Percentiles rank a stretch among this genome's conserved stretches.
These are phyloP conservation scores for Cryptocephalus primarius DNA, from an alignment of 2,888 invertebrate species.

Conservation along the genomic window DNA sequence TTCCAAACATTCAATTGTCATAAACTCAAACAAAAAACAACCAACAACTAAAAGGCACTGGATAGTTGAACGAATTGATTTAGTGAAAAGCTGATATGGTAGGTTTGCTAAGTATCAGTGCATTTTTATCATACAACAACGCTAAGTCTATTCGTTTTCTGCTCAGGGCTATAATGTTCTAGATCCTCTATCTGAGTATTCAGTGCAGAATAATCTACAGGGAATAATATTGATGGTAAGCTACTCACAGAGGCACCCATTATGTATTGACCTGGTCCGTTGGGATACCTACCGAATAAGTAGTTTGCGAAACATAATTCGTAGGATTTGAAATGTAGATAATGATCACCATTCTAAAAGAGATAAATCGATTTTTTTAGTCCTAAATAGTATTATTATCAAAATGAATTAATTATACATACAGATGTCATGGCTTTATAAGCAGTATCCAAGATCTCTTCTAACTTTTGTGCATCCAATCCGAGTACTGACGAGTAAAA, in stretches of 20 bases:
- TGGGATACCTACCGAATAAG: constrained; percentile 61
- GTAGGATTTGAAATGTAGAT: constrained; percentile 55
- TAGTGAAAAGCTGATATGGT: not conserved
- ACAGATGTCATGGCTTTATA: constrained; percentile 65
- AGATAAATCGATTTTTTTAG: constrained; percentile 2
- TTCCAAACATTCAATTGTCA: not conserved
- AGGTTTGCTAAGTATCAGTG: not conserved
- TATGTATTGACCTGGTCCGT: constrained; percentile 65
- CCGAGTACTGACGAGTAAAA: constrained; percentile 65
- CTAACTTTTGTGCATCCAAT: constrained; percentile 48
- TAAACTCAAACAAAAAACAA: too few species aligned
- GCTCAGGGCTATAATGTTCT: constrained; percentile 58
- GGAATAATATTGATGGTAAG: constrained; percentile 50
- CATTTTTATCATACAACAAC: constrained; percentile 46
- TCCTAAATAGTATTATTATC: not conserved
- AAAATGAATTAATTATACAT: constrained; percentile 30
- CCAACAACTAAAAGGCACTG: too few species aligned
- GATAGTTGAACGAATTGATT: not conserved
- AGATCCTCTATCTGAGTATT: constrained; percentile 59
- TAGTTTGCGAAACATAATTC: constrained; percentile 65
- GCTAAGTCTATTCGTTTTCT: constrained; percentile 57
- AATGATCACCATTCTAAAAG: constrained; percentile 56
- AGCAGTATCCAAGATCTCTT: constrained; percentile 55
- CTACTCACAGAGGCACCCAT: constrained; percentile 51
- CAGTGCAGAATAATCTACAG: constrained; percentile 65